Evolutionary conservation across 2,113 vertebrate species (phyloP).

Genomic region (Apodemus speciosus): DNA sequence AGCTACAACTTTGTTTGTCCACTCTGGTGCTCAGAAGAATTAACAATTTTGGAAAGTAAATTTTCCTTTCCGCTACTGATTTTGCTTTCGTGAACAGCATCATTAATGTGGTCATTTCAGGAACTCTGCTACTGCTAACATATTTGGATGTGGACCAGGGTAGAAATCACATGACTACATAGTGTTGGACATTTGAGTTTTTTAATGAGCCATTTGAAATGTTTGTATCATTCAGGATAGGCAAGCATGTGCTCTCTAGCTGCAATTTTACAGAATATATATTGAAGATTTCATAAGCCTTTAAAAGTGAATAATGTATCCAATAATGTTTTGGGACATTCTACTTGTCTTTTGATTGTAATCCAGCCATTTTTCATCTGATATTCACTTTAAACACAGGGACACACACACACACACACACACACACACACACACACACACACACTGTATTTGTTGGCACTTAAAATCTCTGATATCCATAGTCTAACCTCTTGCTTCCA

Average conservation of each 20-base stretch:
- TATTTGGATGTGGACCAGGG: not conserved
- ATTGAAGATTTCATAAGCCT: not conserved
- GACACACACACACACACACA: not conserved
- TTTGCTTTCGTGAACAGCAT: not conserved
- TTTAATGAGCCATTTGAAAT: conserved; percentile 7
- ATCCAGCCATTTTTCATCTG: not conserved
- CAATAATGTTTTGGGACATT: not conserved
- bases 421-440: too few relatives aligned
- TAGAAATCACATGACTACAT: not conserved
- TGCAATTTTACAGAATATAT: not conserved
- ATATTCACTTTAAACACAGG: not conserved
- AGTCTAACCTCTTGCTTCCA: not conserved
- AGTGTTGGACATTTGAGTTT: not conserved
- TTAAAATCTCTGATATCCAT: not conserved
- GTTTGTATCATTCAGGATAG: not conserved
- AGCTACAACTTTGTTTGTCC: conserved; percentile 1
- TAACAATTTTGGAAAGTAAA: not conserved
- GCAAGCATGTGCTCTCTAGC: not conserved
- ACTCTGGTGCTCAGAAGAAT: not conserved
- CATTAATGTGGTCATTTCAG: not conserved
- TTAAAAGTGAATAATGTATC: not conserved
- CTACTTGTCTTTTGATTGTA: not conserved
- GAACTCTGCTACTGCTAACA: not conserved
- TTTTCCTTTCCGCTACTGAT: not conserved
- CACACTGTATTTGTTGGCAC: not conserved